phyloP scores from a whole-genome alignment of 2,113 vertebrate species.

The Scartelaos histophorus region DNA sequence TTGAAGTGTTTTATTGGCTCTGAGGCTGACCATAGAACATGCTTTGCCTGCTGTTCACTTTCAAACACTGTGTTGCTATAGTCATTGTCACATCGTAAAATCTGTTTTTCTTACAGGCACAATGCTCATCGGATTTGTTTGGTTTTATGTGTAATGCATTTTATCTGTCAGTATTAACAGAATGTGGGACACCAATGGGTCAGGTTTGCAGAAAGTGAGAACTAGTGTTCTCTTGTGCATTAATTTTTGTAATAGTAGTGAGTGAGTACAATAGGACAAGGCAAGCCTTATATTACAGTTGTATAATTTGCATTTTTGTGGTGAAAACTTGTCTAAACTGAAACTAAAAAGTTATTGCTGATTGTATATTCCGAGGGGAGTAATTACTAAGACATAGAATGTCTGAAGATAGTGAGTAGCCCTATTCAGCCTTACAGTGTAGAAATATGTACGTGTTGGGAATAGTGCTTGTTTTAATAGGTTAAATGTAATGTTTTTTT shows the following conservation, averaged over 20 bases:
- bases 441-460: background rate
- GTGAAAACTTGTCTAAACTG: background rate
- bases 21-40: constrained; percentile 36
- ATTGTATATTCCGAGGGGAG: constrained; percentile 15
- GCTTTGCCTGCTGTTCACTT: constrained; percentile 34
- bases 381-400: constrained; percentile 6
- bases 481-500: background rate
- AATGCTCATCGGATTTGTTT: background rate
- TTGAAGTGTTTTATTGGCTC: constrained; percentile 49
- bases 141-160: background rate
- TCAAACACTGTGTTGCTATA: constrained; percentile 22
- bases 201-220: background rate
- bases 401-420: constrained; percentile 14
- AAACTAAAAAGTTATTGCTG: constrained; percentile 10
- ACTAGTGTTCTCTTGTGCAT: background rate
- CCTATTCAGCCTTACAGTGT: constrained; percentile 12
- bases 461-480: background rate
- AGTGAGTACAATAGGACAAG: background rate
- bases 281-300: background rate
- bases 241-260: background rate
- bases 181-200: background rate
- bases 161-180: background rate
- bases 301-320: too few species aligned
- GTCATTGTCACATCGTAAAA: constrained; percentile 28
- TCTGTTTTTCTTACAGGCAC: background rate